Evolutionary conservation across 2,888 invertebrate genomes (phyloP), one percentile per base, ranked within the genome.

Genomic region (Ommatoiulus sabulosus): DNA sequence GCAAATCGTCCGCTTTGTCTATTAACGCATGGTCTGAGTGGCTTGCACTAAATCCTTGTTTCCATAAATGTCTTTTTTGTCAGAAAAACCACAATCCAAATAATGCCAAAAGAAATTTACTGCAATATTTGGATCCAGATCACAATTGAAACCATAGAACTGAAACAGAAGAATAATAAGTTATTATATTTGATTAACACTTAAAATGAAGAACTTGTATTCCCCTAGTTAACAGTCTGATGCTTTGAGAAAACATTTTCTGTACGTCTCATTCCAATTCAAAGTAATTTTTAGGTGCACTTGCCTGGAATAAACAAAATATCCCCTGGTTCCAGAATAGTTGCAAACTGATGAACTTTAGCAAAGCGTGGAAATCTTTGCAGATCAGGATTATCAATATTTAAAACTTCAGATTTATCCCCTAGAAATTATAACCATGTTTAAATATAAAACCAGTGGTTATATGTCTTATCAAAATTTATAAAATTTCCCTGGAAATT

Each of bases 121-220:
- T 43, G 94, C 93, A 84, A 94, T 92, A 24, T 93, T 93, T 91
- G 93, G 93, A 57, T 93, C 92, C 44, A 92, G 89, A n/a, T n/a
- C n/a, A n/a, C n/a, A n/a, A n/a, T n/a, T 94, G 94, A 90, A 94
- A 94, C 94, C 94, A 94, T 35, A 94, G 91, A n/a, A 94, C 94
- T 92, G 91, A 72, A 91, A 91, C 20, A 48, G 63, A 89, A 87
- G 72, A 84, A 44, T 20, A 85, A 35, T 35, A 35, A 35, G 2
- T 1, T 35, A 35, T 35, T 35, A 35, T 35, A 35, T 35, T 35
- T 35, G 35, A 35, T 35, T 2, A 35, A 35, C 35, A 35, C 35
- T 35, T 35, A 35, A 35, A 35, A 35, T 35, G 35, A n/a, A n/a
- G n/a, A 35, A 35, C 35, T 35, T 35, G 0, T 35, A 35, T 35